A percentile compares a stretch with the other conserved stretches of the same genome.
phyloP scores from a whole-genome alignment of 2,113 vertebrate genomes.

The Myotis yumanensis region DNA sequence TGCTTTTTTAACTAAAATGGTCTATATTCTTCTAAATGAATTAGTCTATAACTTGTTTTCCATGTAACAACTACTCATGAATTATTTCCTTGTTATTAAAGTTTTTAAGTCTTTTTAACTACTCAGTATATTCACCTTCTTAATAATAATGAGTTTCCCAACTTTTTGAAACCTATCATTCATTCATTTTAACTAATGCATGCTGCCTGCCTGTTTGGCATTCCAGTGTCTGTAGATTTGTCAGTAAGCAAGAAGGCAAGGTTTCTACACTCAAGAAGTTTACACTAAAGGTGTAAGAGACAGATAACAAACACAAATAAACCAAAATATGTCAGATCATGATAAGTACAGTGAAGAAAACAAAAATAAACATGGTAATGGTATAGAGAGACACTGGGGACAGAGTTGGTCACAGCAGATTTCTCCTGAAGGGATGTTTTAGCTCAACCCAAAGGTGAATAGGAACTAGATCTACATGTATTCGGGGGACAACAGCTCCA shows the following conservation, averaged over 20 bases:
- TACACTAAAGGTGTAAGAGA: not conserved
- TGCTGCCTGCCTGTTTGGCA: not conserved
- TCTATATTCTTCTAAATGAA: not conserved
- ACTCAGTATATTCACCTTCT: not conserved
- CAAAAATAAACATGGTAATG: not conserved
- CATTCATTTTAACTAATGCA: not conserved
- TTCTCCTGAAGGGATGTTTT: not conserved
- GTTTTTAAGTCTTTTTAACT: not conserved
- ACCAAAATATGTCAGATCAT: not conserved
- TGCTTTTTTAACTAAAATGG: not conserved
- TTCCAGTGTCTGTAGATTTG: not conserved
- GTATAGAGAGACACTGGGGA: not conserved
- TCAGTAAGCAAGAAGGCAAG: not conserved
- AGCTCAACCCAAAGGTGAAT: not conserved
- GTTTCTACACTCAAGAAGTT: not conserved
- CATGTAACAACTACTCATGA: not conserved
- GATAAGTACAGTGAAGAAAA: not conserved
- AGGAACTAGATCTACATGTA: not conserved
- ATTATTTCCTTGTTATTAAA: not conserved
- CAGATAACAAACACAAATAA: not conserved
- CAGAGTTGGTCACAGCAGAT: not conserved
- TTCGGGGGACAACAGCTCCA: rapidly evolving
- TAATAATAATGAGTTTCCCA: not conserved
- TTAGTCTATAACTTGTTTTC: not conserved
- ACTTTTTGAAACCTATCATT: not conserved